Evolutionary conservation across 1,140 invertebrate species (phyloP).

Genomic region (Zaprionus vittiger): DNA sequence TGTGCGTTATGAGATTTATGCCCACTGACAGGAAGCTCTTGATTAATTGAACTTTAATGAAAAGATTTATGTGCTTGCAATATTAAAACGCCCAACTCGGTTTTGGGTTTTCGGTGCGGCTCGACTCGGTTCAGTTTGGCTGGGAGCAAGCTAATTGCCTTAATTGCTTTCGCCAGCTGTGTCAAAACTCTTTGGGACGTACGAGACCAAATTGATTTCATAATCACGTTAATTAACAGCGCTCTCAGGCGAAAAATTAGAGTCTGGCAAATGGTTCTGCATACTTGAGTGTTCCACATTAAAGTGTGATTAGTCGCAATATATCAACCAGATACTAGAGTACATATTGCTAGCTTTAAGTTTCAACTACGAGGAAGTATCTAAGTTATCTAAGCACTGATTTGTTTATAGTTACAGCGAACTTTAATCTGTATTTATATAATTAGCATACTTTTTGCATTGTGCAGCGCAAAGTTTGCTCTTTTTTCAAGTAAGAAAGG

Average conservation of each 20-base stretch:
- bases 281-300: background rate
- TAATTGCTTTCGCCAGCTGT: slow-evolving; percentile 19
- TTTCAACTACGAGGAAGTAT: too few species aligned
- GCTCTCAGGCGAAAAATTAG: slow-evolving; percentile 16
- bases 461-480: too few species aligned
- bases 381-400: too few species aligned
- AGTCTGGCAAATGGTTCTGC: slow-evolving; percentile 4
- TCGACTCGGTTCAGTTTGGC: slow-evolving; percentile 15
- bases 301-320: background rate
- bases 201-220: slow-evolving; percentile 19
- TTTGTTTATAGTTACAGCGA: too few species aligned
- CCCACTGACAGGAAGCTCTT: slow-evolving; percentile 70
- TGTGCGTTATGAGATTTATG: slow-evolving; percentile 72
- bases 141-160: slow-evolving; percentile 58
- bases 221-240: slow-evolving; percentile 27
- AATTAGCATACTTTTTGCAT: too few species aligned
- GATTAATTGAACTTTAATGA: slow-evolving; percentile 83
- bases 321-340: background rate
- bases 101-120: slow-evolving; percentile 30
- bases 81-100: slow-evolving; percentile 59
- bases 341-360: too few species aligned
- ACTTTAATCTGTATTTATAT: too few species aligned
- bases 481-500: too few species aligned
- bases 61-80: slow-evolving; percentile 78
- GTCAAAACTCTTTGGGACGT: background rate